Conservation (phyloP, 2,113 vertebrate genomes). For the Urocynchramus pylzowi region DNA sequence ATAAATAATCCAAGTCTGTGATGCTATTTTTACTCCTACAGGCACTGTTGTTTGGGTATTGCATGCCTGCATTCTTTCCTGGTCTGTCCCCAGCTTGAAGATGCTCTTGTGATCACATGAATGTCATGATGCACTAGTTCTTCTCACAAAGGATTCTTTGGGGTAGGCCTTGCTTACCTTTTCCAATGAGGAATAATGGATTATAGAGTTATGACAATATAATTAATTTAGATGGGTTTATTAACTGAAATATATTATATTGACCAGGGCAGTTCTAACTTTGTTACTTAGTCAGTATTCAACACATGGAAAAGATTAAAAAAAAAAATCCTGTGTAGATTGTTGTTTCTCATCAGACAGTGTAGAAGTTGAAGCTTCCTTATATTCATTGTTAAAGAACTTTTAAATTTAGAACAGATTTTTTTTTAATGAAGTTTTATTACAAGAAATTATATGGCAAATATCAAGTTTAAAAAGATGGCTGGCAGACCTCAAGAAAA, state of each 20-base stretch:
- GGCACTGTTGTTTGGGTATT: background rate
- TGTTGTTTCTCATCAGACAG: background rate
- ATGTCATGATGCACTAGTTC: background rate
- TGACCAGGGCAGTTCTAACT: background rate
- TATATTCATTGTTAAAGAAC: background rate
- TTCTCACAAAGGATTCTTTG: background rate
- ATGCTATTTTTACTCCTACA: fast-evolving
- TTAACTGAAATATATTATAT: background rate
- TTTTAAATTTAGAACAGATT: background rate
- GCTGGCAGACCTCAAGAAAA: background rate
- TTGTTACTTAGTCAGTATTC: background rate
- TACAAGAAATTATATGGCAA: background rate
- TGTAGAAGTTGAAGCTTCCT: background rate
- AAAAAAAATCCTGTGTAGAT: background rate
- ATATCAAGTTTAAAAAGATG: background rate
- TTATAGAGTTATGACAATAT: background rate
- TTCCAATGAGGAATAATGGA: background rate
- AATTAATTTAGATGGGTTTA: background rate
- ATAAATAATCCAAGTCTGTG: background rate
- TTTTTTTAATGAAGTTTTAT: background rate
- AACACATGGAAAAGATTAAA: background rate
- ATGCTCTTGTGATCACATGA: background rate
- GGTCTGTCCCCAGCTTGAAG: background rate
- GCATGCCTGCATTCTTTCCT: background rate
- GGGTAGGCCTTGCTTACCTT: background rate